These are phyloP conservation scores for Gambusia yucatana DNA, from an alignment of 2,797 vertebrate genomes.

Conservation along the genomic window DNA sequence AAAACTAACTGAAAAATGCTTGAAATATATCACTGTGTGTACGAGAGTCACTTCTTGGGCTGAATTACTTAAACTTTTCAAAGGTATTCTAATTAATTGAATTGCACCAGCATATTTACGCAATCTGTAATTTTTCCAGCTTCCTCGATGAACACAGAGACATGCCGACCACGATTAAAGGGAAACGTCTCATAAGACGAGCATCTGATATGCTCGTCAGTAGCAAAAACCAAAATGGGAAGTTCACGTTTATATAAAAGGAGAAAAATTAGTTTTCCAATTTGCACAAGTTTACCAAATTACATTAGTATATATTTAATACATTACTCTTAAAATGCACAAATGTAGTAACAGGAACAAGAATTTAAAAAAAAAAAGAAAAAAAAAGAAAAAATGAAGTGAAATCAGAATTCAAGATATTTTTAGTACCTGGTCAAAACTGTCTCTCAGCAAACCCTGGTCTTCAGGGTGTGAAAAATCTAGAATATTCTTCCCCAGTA, in stretches of 20 bases:
- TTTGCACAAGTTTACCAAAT: not conserved
- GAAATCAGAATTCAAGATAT: not conserved
- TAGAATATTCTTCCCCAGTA: constrained; percentile 93
- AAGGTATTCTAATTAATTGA: not conserved
- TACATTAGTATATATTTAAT: not conserved
- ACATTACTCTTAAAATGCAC: too few species aligned
- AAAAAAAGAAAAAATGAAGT: too few species aligned
- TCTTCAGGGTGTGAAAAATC: constrained; percentile 95
- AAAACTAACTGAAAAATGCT: not conserved
- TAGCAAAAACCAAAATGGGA: not conserved
- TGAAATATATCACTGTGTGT: not conserved
- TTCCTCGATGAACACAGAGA: not conserved
- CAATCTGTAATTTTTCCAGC: not conserved
- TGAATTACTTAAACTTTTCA: not conserved
- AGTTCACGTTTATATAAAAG: not conserved
- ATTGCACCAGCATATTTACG: not conserved
- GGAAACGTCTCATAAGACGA: not conserved
- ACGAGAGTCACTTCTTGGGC: not conserved
- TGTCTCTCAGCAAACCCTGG: constrained; percentile 92
- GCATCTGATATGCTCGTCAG: not conserved
- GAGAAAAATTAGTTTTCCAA: not conserved
- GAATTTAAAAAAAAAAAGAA: not conserved
- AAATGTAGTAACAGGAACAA: constrained; percentile 3
- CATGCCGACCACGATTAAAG: not conserved
- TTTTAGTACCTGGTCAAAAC: constrained; percentile 91